These are phyloP conservation scores for Venusia cambrica DNA, from an alignment of 2,888 invertebrate genomes.

Conservation along the genomic window DNA sequence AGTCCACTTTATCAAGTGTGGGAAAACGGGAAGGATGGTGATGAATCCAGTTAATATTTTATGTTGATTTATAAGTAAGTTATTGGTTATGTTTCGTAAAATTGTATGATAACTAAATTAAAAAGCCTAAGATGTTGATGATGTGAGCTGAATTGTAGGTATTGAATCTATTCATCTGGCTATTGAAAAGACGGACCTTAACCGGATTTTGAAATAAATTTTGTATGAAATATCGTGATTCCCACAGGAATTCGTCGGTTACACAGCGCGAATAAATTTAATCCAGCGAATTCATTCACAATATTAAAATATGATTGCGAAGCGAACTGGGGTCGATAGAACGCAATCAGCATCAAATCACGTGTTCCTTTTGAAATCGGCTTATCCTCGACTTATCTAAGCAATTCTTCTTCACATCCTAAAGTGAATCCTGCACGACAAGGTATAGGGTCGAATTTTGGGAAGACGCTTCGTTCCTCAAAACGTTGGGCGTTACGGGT, in stretches of 20 bases:
- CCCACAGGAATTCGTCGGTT: constrained; percentile 30
- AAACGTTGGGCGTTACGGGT: constrained; percentile 48
- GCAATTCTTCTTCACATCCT: constrained; percentile 32
- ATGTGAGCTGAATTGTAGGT: no score
- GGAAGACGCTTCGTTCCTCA: constrained; percentile 27
- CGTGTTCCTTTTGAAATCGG: constrained; percentile 75
- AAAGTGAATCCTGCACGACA: constrained; percentile 41
- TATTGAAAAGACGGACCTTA: no score
- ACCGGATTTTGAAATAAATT: no score
- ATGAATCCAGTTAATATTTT: no score
- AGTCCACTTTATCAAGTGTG: no score
- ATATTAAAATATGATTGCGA: constrained; percentile 76
- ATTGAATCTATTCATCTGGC: no score
- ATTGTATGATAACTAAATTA: no score
- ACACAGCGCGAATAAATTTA: constrained; percentile 55
- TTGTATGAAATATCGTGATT: constrained; percentile 3
- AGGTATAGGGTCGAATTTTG: constrained; percentile 38
- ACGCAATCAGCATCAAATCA: constrained; percentile 76
- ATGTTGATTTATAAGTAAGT: no score
- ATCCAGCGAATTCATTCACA: constrained; percentile 66
- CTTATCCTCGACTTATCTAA: constrained; percentile 62
- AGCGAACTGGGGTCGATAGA: constrained; percentile 38
- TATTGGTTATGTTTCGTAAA: no score
- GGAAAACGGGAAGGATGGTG: no score
- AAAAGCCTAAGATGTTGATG: no score